Evolutionary conservation across 2,888 invertebrate genomes (phyloP).

Genomic region (Eurytoma californica): DNA sequence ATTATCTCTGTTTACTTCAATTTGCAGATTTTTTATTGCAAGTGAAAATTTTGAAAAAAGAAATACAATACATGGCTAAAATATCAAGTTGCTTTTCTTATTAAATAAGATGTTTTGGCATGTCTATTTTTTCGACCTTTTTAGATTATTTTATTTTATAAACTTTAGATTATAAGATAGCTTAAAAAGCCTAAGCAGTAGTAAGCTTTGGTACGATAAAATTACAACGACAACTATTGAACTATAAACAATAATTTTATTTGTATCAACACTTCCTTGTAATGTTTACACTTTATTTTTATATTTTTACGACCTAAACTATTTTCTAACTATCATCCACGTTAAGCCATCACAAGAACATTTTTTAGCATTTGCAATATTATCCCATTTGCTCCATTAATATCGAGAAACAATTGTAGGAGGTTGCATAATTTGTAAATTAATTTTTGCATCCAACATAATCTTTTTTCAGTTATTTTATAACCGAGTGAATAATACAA

Average conservation of each 20-base stretch:
- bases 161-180: slow-evolving; percentile 47
- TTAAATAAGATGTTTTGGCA: slow-evolving; percentile 22
- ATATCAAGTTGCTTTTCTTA: slow-evolving; percentile 42
- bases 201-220: slow-evolving; percentile 22
- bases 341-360: slow-evolving; percentile 17
- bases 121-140: slow-evolving; percentile 40
- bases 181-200: slow-evolving; percentile 45
- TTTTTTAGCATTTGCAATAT: slow-evolving; percentile 50
- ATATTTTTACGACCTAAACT: slow-evolving; percentile 25
- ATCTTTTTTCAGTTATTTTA: slow-evolving; percentile 39
- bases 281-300: slow-evolving; percentile 35
- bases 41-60: slow-evolving; percentile 25
- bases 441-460: slow-evolving; percentile 36
- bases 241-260: slow-evolving; percentile 36
- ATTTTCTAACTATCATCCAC: slow-evolving; percentile 21
- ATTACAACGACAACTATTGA: slow-evolving; percentile 25
- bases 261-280: slow-evolving; percentile 20
- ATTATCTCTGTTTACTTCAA: slow-evolving; percentile 26
- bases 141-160: slow-evolving; percentile 46
- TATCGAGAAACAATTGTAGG: slow-evolving; percentile 41
- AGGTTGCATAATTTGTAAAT: slow-evolving; percentile 50
- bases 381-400: slow-evolving; percentile 67
- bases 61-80: slow-evolving; percentile 35
- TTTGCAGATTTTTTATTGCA: slow-evolving; percentile 37
- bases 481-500: slow-evolving; percentile 36